Evolutionary conservation across 2,113 vertebrate genomes (phyloP).

Genomic region (Rostratula benghalensis): DNA sequence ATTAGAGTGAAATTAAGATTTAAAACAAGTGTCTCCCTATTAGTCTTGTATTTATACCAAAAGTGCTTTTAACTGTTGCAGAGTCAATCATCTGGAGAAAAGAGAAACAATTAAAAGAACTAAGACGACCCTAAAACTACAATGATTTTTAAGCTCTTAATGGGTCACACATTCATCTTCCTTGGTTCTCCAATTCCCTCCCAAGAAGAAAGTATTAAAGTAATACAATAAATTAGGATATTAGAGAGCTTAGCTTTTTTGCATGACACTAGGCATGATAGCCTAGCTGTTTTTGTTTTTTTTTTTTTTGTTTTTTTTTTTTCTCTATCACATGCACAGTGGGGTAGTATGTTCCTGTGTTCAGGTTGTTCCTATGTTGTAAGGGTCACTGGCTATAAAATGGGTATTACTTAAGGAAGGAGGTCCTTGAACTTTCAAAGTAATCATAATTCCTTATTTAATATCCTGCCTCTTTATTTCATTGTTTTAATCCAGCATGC

Average conservation of each 20-base stretch:
- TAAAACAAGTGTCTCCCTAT: neutral
- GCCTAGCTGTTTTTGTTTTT: neutral
- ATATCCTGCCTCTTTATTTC: neutral
- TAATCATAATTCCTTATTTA: neutral
- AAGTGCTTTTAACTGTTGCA: neutral
- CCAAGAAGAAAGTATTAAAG: neutral
- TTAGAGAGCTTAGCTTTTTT: neutral
- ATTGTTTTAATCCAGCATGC: neutral
- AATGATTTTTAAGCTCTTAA: neutral
- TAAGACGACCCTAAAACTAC: neutral
- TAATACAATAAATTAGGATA: neutral
- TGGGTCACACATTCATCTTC: neutral
- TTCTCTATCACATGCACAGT: no score
- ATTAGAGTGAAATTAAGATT: neutral
- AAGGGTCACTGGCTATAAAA: neutral
- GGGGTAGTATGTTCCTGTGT: neutral
- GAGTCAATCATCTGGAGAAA: neutral
- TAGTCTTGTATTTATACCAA: neutral
- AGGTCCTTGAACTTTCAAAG: neutral
- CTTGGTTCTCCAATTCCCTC: neutral
- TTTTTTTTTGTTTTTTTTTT: neutral
- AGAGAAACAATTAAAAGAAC: neutral
- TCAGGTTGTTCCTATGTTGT: neutral
- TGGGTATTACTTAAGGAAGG: neutral
- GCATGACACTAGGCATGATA: neutral